phyloP scores from a whole-genome alignment of 2,888 invertebrate species.

The Agriopis marginaria region DNA sequence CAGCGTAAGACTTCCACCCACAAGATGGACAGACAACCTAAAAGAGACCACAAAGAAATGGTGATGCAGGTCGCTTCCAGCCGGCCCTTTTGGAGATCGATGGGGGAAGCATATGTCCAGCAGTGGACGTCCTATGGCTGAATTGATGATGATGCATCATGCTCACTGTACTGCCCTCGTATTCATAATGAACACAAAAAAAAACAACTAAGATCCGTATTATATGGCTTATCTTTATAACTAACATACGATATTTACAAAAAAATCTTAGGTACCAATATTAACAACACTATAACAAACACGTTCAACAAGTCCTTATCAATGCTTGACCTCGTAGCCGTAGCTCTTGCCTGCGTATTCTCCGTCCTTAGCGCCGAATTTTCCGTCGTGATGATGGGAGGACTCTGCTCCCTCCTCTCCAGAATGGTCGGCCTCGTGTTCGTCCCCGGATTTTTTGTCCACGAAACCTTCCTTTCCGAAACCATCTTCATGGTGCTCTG shows the following conservation, averaged over 20 bases:
- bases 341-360: conserved; percentile 71
- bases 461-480: conserved; percentile 81
- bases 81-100: too few species aligned
- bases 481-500: conserved; percentile 78
- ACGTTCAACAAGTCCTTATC: conserved; percentile 53
- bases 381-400: conserved; percentile 78
- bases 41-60: too few species aligned
- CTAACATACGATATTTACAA: conserved; percentile 73
- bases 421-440: conserved; percentile 78
- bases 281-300: conserved; percentile 73
- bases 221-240: conserved; percentile 69
- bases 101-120: too few species aligned
- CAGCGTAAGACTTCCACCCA: too few species aligned
- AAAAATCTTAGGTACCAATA: conserved; percentile 62
- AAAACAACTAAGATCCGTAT: conserved; percentile 30
- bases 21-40: too few species aligned
- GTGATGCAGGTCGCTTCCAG: too few species aligned
- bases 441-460: conserved; percentile 81
- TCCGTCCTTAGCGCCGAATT: conserved; percentile 75
- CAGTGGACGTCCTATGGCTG: too few species aligned
- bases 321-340: conserved; percentile 77
- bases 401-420: conserved; percentile 81
- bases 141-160: too few species aligned
- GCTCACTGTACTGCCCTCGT: neutral
- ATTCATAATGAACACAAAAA: neutral